A percentile compares a stretch with the other conserved stretches of the same genome.
Evolutionary conservation across 2,888 invertebrate species (phyloP).

Genomic region (Philonicus albiceps): DNA sequence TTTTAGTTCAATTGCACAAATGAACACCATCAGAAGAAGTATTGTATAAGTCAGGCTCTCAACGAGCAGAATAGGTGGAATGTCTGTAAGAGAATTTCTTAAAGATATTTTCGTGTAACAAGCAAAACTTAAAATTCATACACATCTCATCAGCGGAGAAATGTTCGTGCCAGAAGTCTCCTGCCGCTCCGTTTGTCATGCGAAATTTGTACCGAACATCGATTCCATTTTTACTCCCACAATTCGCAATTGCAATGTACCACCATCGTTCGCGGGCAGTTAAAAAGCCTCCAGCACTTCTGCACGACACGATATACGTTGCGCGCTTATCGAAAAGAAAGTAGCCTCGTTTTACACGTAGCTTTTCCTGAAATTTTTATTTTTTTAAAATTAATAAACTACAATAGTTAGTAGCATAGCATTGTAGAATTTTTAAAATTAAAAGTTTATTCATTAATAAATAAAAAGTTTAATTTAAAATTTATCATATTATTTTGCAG

Average conservation of each 20-base stretch:
- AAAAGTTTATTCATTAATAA: no score
- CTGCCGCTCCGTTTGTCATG: slow-evolving; percentile 86
- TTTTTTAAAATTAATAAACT: no score
- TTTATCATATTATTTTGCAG: no score
- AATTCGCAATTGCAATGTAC: slow-evolving; percentile 88
- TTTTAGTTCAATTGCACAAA: slow-evolving; percentile 79
- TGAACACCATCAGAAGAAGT: slow-evolving; percentile 74
- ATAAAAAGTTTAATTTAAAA: no score
- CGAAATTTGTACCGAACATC: slow-evolving; percentile 80
- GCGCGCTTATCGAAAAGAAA: slow-evolving; percentile 53
- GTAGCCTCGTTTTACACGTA: slow-evolving; percentile 50
- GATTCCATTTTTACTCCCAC: slow-evolving; percentile 77
- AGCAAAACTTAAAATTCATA: slow-evolving; percentile 65
- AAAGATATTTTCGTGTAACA: not conserved
- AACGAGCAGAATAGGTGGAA: slow-evolving; percentile 80
- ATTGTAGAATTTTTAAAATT: no score
- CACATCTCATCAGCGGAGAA: slow-evolving; percentile 96
- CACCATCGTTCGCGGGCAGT: slow-evolving; percentile 92
- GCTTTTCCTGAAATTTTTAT: slow-evolving; percentile 26
- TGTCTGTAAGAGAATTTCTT: slow-evolving; percentile 70
- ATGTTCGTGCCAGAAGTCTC: slow-evolving; percentile 86
- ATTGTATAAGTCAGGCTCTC: slow-evolving; percentile 78
- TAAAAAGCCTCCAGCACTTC: slow-evolving; percentile 75
- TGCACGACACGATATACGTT: slow-evolving; percentile 67
- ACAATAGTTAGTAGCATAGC: no score